Evolutionary conservation across 2,888 invertebrate species (phyloP).

Genomic region (Carabus problematicus): DNA sequence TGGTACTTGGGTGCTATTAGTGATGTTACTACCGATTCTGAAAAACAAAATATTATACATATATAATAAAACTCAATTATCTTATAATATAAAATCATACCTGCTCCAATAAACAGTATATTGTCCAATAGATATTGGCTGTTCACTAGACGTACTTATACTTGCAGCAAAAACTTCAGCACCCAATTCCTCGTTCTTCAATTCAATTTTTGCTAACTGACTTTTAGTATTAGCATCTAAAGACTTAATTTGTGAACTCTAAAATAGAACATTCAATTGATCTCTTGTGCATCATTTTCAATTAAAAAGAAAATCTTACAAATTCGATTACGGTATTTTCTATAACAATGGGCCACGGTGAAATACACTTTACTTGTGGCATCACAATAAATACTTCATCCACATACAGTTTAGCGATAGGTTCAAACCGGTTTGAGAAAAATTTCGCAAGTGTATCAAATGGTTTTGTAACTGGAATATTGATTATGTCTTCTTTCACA

Average conservation of each 20-base stretch:
- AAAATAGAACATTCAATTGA: conserved; percentile 39
- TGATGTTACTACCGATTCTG: conserved; percentile 51
- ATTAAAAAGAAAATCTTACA: conserved; percentile 55
- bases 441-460: conserved; percentile 74
- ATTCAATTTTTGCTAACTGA: conserved; percentile 57
- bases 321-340: conserved; percentile 71
- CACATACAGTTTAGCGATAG: conserved; percentile 70
- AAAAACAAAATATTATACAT: conserved; percentile 27
- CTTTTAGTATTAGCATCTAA: conserved; percentile 51
- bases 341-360: conserved; percentile 74
- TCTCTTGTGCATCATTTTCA: conserved; percentile 6
- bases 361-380: conserved; percentile 72
- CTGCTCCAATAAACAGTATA: conserved; percentile 66
- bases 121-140: conserved; percentile 62
- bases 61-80: conserved; percentile 15
- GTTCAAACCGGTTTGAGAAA: conserved; percentile 70
- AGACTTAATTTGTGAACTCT: conserved; percentile 51
- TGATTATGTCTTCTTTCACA: conserved; percentile 67
- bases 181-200: conserved; percentile 62
- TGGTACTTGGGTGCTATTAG: conserved; percentile 51
- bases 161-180: conserved; percentile 63
- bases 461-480: conserved; percentile 71
- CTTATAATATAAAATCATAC: conserved; percentile 51
- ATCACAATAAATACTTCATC: conserved; percentile 73
- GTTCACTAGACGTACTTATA: conserved; percentile 56